Base-by-base conservation (phyloP, 2,797 vertebrate species). In the Sphenodon punctatus region DNA sequence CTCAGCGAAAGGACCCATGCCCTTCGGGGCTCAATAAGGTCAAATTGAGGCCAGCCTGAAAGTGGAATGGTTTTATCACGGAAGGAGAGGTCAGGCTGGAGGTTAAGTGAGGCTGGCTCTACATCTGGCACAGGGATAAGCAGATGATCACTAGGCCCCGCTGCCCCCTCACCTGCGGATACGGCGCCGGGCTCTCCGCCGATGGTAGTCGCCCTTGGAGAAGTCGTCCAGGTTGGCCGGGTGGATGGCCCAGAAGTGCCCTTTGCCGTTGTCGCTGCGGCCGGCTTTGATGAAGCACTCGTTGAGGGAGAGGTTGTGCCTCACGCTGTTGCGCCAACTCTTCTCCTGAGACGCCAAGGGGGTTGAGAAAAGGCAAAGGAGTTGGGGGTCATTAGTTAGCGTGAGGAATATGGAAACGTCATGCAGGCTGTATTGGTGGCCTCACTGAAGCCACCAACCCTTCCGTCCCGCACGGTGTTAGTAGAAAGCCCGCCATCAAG, bases 261-360 rank as follows among this genome's bases (percentile, higher is more conserved):
- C 97, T 84, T 97, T 97, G 11, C 97, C 97, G 0, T 96, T 97
- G 91, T 97, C 95, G 5, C 97, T 97, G 75, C 96, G 96, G 10
- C 97, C 96, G 0, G 95, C 96, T 86, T 97, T 97, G 92, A 97
- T 69, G 73, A 97, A 97, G 82, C 97, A 97, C 67, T 97, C 97
- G 1, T 97, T 97, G n/a, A 97, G 93, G 36, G 97, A 97, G 70
- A 97, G 92, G 94, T 97, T 97, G 95, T 97, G 97, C 7, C 96
- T 93, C 32, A 97, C 96, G 2, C 97, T 97, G 94, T 97, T 97
- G 80, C 96, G 96, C 97, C 97, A 97, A 53, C 97, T 97, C 93
- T 97, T 97, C 90, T 97, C 97, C 97, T 97, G 94, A 6, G 4
- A 32, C 1, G 17, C 2, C 10, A 1, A 5, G 1, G 25, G 15